A percentile compares a stretch with the other conserved stretches of the same genome.
These are phyloP conservation scores for Neoarius graeffei DNA, from an alignment of 2,113 vertebrate genomes.

Conservation along the genomic window DNA sequence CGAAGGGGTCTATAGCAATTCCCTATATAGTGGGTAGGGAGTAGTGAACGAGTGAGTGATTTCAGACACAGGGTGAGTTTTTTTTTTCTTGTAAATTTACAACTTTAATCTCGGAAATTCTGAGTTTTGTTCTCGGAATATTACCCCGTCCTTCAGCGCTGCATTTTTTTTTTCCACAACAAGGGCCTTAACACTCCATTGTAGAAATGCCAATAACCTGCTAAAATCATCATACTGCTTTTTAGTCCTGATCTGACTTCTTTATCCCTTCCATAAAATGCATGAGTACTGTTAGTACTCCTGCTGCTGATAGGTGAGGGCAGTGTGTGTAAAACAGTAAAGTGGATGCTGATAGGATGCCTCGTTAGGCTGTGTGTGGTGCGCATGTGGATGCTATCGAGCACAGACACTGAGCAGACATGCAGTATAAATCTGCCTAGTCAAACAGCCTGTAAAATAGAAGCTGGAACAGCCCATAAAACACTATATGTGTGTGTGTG, in stretches of 20 bases:
- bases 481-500: constrained; percentile 41
- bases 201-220: not conserved
- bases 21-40: too few relatives aligned
- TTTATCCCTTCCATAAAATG: not conserved
- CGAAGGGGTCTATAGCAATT: too few relatives aligned
- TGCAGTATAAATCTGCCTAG: constrained; percentile 74
- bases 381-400: constrained; percentile 72
- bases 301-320: constrained; percentile 72
- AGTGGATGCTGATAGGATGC: constrained; percentile 77
- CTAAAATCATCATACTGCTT: not conserved
- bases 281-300: constrained; percentile 48
- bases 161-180: too few relatives aligned
- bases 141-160: too few relatives aligned
- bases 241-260: not conserved
- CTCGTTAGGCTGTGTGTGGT: constrained; percentile 73
- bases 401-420: constrained; percentile 53
- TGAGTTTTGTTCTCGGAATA: too few relatives aligned
- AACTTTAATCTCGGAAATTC: too few relatives aligned
- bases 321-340: constrained; percentile 72
- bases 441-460: constrained; percentile 79
- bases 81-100: too few relatives aligned
- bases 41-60: too few relatives aligned
- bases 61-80: too few relatives aligned
- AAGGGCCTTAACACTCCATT: too few relatives aligned
- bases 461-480: constrained; percentile 73